These are phyloP conservation scores for Hydrolagus affinis DNA, from an alignment of 2,113 vertebrate genomes.

Conservation along the genomic window DNA sequence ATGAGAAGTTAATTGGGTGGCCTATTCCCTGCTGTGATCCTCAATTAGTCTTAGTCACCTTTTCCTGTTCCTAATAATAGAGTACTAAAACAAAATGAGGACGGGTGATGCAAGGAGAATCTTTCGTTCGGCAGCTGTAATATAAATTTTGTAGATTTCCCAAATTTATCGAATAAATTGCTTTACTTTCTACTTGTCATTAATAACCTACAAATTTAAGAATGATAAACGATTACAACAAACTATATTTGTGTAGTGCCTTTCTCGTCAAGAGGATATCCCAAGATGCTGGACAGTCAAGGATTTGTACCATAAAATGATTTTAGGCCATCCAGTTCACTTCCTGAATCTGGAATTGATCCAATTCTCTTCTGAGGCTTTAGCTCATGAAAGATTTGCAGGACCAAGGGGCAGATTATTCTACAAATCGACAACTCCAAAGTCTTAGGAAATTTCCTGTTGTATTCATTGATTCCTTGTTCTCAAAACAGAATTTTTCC, in stretches of 20 bases:
- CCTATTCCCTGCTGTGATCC: background rate
- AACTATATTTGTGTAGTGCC: too few relatives aligned
- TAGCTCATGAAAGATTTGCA: background rate
- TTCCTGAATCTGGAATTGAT: background rate
- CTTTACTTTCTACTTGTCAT: background rate
- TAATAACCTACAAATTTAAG: background rate
- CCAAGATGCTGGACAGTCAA: too few relatives aligned
- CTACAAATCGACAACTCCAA: too few relatives aligned
- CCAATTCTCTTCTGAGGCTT: background rate
- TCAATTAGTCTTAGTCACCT: background rate
- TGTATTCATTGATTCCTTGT: too few relatives aligned
- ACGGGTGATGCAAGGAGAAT: background rate
- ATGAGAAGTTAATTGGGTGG: background rate
- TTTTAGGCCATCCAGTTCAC: background rate
- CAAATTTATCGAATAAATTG: background rate
- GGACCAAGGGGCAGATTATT: too few relatives aligned
- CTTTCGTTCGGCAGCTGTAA: background rate
- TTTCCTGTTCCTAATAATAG: background rate
- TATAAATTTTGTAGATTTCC: background rate
- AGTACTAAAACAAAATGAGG: background rate
- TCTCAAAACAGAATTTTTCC: too few relatives aligned
- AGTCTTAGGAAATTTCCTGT: too few relatives aligned
- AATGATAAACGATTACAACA: background rate
- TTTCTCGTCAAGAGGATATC: too few relatives aligned
- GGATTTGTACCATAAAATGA: too few relatives aligned